Evolutionary conservation across 2,113 vertebrate genomes (phyloP).

Genomic region (Saccopteryx leptura): DNA sequence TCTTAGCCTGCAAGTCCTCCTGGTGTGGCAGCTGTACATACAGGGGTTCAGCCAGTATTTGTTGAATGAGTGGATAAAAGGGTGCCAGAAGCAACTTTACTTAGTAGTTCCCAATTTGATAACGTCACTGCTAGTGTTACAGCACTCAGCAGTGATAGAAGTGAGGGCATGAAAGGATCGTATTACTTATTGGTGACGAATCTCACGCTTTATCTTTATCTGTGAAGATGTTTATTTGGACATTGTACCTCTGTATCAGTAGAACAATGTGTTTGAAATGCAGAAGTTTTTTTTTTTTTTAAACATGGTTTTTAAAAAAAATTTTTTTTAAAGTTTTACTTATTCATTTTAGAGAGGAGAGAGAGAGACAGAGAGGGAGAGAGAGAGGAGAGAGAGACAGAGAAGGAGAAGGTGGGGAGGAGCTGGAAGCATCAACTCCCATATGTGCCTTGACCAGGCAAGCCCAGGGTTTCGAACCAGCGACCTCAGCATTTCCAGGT

Average conservation of each 20-base stretch:
- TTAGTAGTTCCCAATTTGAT: background rate
- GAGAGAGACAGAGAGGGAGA: too few relatives aligned
- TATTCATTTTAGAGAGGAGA: too few relatives aligned
- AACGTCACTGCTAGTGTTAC: slow-evolving; percentile 35
- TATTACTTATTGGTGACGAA: slow-evolving; percentile 43
- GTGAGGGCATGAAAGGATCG: background rate
- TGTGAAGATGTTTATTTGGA: background rate
- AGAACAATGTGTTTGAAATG: slow-evolving; percentile 14
- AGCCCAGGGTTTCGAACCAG: too few relatives aligned
- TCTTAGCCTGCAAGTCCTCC: background rate
- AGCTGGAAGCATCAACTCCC: too few relatives aligned
- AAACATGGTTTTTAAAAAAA: too few relatives aligned
- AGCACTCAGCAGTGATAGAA: background rate
- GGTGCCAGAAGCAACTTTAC: background rate
- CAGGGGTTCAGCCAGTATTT: background rate
- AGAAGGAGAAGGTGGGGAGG: too few relatives aligned
- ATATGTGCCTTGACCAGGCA: too few relatives aligned
- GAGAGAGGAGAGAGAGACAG: too few relatives aligned
- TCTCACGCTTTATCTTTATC: slow-evolving; percentile 37
- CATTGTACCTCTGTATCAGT: background rate
- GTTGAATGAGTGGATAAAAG: background rate
- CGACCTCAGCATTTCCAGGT: too few relatives aligned
- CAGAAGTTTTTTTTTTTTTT: too few relatives aligned
- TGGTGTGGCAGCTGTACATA: background rate
- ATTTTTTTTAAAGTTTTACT: too few relatives aligned